Percentiles rank a stretch among this genome's conserved stretches.
Evolutionary conservation across 2,113 vertebrate species (phyloP).

Genomic region (Psittacula cyanocephala): DNA sequence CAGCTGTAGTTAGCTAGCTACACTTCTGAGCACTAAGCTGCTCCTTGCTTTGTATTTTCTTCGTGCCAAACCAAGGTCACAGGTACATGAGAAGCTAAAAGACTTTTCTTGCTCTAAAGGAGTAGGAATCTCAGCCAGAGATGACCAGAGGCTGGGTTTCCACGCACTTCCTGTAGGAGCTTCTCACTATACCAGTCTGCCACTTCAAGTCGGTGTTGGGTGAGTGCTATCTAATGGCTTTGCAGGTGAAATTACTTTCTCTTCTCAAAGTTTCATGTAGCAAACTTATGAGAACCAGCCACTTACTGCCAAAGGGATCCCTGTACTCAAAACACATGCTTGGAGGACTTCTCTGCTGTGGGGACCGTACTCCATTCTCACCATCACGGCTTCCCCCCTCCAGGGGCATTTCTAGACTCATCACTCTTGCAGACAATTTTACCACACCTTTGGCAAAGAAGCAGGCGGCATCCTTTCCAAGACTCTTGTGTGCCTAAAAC

Average conservation of each 20-base stretch:
- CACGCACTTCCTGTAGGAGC: background rate
- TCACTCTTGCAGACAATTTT: background rate
- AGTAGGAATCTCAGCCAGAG: background rate
- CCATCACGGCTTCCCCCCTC: background rate
- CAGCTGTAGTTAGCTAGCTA: conserved; percentile 19
- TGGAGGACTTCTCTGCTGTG: background rate
- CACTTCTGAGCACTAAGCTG: background rate
- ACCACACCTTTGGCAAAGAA: background rate
- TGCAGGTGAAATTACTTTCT: background rate
- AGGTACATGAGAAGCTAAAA: background rate
- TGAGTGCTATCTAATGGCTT: background rate
- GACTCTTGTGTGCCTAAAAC: background rate
- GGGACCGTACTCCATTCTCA: background rate
- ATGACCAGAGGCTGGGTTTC: background rate
- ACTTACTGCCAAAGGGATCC: background rate
- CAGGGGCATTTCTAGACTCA: background rate
- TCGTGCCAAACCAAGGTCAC: conserved; percentile 9
- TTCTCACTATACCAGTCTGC: background rate
- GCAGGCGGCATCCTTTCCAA: background rate
- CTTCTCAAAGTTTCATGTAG: background rate
- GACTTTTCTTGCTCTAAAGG: background rate
- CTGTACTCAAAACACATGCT: background rate
- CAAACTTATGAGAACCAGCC: background rate
- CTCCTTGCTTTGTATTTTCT: background rate
- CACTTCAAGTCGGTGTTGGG: background rate